Percentiles rank a stretch among this genome's conserved stretches.
Evolutionary conservation across 2,113 vertebrate species (phyloP).

Genomic region (Lampris incognitus): DNA sequence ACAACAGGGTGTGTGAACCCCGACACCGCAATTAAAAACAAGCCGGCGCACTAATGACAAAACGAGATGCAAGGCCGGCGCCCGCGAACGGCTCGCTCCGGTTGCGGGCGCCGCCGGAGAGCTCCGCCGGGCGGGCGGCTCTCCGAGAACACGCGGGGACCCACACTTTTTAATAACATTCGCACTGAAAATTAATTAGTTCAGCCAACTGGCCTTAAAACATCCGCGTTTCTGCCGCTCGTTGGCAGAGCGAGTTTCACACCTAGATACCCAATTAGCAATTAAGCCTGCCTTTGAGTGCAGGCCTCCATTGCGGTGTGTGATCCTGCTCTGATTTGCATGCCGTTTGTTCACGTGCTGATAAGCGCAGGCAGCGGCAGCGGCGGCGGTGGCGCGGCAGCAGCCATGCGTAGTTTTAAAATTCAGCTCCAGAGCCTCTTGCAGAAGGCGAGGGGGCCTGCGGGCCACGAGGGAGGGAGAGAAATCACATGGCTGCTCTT

Average conservation of each 20-base stretch:
- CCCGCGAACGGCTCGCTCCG: conserved; percentile 52
- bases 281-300: conserved; percentile 86
- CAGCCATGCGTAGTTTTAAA: conserved; percentile 83
- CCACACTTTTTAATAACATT: conserved; percentile 80
- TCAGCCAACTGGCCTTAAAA: conserved; percentile 81
- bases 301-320: conserved; percentile 79
- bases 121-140: conserved; percentile 55
- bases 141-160: conserved; percentile 65
- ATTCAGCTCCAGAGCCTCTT: conserved; percentile 82
- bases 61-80: conserved; percentile 33
- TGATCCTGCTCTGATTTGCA: conserved; percentile 84
- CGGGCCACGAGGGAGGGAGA: conserved; percentile 71
- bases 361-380: conserved; percentile 76
- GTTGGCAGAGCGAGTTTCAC: conserved; percentile 80
- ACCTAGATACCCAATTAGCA: conserved; percentile 85
- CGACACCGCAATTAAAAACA: too few species aligned
- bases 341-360: conserved; percentile 83
- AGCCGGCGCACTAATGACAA: conserved; percentile 42
- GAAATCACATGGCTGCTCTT: conserved; percentile 84
- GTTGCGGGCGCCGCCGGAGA: conserved; percentile 62
- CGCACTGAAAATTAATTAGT: conserved; percentile 81
- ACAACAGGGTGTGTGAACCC: too few species aligned
- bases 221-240: conserved; percentile 72
- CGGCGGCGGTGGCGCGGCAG: conserved; percentile 40
- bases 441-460: conserved; percentile 82